Evolutionary conservation across 2,888 invertebrate genomes (phyloP).

Genomic region (Zygothrica quintamaculata): DNA sequence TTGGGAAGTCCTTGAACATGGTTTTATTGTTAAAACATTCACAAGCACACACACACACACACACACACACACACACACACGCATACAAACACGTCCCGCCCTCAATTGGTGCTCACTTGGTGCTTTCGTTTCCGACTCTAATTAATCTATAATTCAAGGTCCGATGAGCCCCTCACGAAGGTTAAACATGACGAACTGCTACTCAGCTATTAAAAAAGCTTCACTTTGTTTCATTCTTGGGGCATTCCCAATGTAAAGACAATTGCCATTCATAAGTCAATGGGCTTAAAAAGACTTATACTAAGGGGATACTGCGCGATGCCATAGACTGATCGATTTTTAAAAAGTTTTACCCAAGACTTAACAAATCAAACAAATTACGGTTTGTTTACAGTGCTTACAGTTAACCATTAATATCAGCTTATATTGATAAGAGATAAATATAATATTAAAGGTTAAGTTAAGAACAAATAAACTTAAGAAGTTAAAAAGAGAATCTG

Average conservation of each 20-base stretch:
- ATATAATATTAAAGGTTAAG: constrained; percentile 1
- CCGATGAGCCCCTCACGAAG: constrained; percentile 66
- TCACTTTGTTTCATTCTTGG: constrained; percentile 17
- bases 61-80: too few species aligned
- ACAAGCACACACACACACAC: too few species aligned
- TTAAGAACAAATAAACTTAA: too few species aligned
- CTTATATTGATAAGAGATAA: background rate
- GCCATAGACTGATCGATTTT: constrained; percentile 4
- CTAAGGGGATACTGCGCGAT: constrained; percentile 6
- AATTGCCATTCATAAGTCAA: constrained; percentile 16
- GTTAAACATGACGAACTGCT: constrained; percentile 63
- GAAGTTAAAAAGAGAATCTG: too few species aligned
- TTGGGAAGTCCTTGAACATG: constrained; percentile 66
- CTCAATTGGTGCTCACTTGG: constrained; percentile 21
- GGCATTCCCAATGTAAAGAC: constrained; percentile 15
- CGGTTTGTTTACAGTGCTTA: constrained; percentile 9
- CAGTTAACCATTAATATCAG: too few species aligned
- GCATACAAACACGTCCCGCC: constrained; percentile 30
- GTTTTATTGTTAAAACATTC: constrained; percentile 59
- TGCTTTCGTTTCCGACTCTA: constrained; percentile 62
- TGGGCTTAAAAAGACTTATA: constrained; percentile 19
- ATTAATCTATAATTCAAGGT: constrained; percentile 78
- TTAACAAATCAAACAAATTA: constrained; percentile 25
- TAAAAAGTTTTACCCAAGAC: constrained; percentile 6
- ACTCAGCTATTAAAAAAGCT: constrained; percentile 22